A percentile compares a stretch with the other conserved stretches of the same genome.
Evolutionary conservation across 2,113 vertebrate species (phyloP).

Genomic region (Tragelaphus scriptus): DNA sequence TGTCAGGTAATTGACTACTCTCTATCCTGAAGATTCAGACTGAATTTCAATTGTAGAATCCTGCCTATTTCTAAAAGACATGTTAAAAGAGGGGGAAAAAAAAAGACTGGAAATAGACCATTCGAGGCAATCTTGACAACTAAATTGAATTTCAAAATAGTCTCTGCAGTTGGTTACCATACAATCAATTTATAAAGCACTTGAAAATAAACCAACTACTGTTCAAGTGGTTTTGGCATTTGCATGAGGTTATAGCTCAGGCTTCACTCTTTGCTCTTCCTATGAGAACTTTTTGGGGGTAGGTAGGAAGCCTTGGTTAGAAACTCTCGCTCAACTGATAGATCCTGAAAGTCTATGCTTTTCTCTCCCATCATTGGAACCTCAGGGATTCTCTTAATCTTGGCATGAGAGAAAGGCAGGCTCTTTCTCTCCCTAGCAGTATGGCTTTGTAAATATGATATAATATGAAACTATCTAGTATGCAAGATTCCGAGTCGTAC

Average conservation of each 20-base stretch:
- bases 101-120: not conserved
- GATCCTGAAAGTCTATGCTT: not conserved
- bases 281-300: not conserved
- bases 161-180: not conserved
- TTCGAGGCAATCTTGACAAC: not conserved
- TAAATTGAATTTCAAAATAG: slow-evolving; percentile 29
- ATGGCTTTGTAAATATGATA: not conserved
- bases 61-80: slow-evolving; percentile 10
- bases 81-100: not conserved
- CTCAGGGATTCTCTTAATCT: not conserved
- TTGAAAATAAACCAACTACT: not conserved
- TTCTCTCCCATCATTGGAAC: not conserved
- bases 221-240: not conserved
- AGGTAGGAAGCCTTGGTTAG: not conserved
- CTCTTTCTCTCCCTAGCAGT: not conserved
- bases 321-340: not conserved
- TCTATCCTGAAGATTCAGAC: slow-evolving; percentile 2
- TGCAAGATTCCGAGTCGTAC: not conserved
- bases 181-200: not conserved
- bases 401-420: not conserved
- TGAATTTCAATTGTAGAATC: not conserved
- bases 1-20: not conserved
- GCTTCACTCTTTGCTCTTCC: not conserved
- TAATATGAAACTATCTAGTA: not conserved
- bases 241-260: not conserved